Evolutionary conservation across 2,113 vertebrate genomes (phyloP), one percentile per base, ranked within the genome.

Genomic region (Cavia aperea): DNA sequence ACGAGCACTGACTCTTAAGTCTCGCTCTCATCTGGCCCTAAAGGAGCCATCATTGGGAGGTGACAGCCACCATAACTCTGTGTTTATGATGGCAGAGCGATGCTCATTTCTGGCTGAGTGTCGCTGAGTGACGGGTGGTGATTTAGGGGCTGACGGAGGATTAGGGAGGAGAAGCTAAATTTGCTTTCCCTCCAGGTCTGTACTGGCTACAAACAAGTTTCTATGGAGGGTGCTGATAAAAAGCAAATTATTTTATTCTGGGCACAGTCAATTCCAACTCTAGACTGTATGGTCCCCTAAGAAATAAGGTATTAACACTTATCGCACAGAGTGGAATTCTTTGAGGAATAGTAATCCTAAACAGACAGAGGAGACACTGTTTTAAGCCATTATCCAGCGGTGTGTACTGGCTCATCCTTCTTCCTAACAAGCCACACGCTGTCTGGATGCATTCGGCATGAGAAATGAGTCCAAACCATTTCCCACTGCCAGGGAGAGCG

Each of bases 201-300:
- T 88, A 82, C 78, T 95, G 93, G 96, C 95, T 85, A 89, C 95
- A 96, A 96, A 97, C 94, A 88, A 94, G 92, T 92, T 95, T 95
- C 97, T 94, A 92, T 95, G 96, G 97, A 97, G 96, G 96, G 81
- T 93, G 95, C 96, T 97, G 97, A 98, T 98, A 97, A 97, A 97
- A 97, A 97, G 96, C 94, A 97, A 97, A 97, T 97, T 1, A 97
- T 97, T 97, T 97, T 89, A 95, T 96, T 97, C 97, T 81, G 82
- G 86, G 97, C 96, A 92, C 94, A 96, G 96, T 97, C 97, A 97
- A 95, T 97, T 96, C 94, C 96, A 96, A 94, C 94, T 95, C 81
- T 86, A 94, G 94, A 66, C 96, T 89, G 90, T 93, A 93, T 93
- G 96, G 97, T 97, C 94, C 91, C 95, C 91, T 85, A 92, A 96